Evolutionary conservation across 2,797 vertebrate genomes (phyloP), one percentile per base, ranked within the genome.

Genomic region (Vireo griseus): DNA sequence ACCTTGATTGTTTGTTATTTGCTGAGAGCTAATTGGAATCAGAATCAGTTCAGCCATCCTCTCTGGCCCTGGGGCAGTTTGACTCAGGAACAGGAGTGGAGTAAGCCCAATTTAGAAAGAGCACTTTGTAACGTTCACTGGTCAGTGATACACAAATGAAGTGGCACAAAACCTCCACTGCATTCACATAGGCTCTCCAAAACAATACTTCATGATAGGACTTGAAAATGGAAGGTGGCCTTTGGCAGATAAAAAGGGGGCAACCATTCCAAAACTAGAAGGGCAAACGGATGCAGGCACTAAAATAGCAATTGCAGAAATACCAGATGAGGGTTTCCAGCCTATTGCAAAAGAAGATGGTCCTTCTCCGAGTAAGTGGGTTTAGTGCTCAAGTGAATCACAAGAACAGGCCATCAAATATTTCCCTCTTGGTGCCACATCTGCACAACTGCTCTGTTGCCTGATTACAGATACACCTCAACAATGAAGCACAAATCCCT

Each of bases 401-500:
- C 21, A 81, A 58, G 78, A 86, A 76, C 26, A 1, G 2, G 20
- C 20, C n/a, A 19, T 24, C 71, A 50, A 86, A 16, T 54, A 83
- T 66, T 68, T 86, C 50, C 45, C 47, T 44, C 14, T 35, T 47
- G 57, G 31, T 92, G 58, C n/a, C 75, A 79, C 84, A 85, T 84
- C 74, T 85, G 47, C 65, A 35, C 1, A 5, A 39, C 28, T 75
- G 69, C 59, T 33, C 54, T 68, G 48, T 79, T 89, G 37, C 50
- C 2, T 91, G 62, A 93, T 90, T 88, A 76, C 77, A 89, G 78
- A 87, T 67, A 82, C 5, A 22, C 39, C 68, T 82, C 57, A 42
- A 85, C 10, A 62, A 54, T 24, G 62, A 94, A 92, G 66, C 33
- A 58, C 89, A 83, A 96, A 90, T 62, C 63, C 86, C 72, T 61